Evolutionary conservation across 2,797 vertebrate genomes (phyloP), one percentile per base, ranked within the genome.

Genomic region (Poeciliopsis paucimaculata): DNA sequence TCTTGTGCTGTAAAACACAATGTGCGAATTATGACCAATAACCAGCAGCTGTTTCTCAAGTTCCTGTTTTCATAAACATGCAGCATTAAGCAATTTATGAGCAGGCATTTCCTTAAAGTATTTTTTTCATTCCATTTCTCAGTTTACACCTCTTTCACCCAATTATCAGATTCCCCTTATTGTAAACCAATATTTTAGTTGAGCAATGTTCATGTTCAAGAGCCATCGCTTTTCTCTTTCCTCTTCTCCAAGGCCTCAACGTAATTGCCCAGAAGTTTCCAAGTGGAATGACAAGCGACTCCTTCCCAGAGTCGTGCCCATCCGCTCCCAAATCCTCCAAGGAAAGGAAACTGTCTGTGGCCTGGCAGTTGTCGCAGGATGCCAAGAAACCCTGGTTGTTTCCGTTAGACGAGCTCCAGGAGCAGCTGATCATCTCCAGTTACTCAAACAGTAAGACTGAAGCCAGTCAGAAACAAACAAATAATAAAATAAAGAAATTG

Each of bases 251-350:
- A 99, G 98, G 98, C 85, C 95, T 99, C 31, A 98, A 97, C 88
- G 96, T 98, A 12, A 88, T 98, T 0, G 95, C 95, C 8, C 97
- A 98, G 92, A 99, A 96, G 82, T 96, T 99, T 82, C 98, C 97
- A 0, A 96, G 97, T 72, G 97, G 98, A 7, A 36, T 99, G 91
- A 91, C 96, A 66, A 98, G 97, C 0, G 98, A 98, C 75, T 93
- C 95, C 0, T 84, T 98, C 39, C 98, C 98, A 0, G 0, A 73
- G 0, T 95, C 94, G 4, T 98, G 97, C 87, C 90, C 93, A 8
- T 86, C 95, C 2, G 34, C 93, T 23, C 49, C 93, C 41, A 83
- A 88, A 0, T 5, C 86, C 1, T 81, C 86, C 1, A 92, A 90
- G 20, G 49, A 86, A 55, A 95, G 85, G 4, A 97, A 89, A 78